Base-by-base conservation (phyloP, 2,113 vertebrate species). In the Sinocyclocheilus anshuiensis region DNA sequence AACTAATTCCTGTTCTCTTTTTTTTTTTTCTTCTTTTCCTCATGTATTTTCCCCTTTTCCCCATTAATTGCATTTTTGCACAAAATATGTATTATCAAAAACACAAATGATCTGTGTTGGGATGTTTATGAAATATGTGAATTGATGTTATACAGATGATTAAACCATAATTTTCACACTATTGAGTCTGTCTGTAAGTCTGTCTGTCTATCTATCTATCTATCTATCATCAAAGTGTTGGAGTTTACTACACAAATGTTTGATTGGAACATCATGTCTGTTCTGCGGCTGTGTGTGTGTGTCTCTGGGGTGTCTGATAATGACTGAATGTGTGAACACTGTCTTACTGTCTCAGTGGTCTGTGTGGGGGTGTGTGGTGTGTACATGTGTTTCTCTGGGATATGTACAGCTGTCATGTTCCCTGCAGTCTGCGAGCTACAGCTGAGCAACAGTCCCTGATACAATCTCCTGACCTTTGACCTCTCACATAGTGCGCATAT, bases 91-190 rank as follows among this genome's bases (percentile, higher is more conserved):
- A 11, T 84, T 20, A 10, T 83, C 24, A 63, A 84, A 67, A 65
- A 59, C 16, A 72, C 67, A 48, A 48, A 86, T 59, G 3, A 86
- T 33, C 8, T 75, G 67, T 45, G 36, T 77, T 83, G 45, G 50
- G 20, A 86, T 88, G 74, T 82, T 45, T 81, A 86, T 72, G 48
- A 33, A 72, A 57, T 26, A 50, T 86, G 59, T 81, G 33, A 48
- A 84, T 65, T 72, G 22, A 80, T 82, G 82, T 78, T 83, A 81
- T 63, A 53, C 63, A 80, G 59, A 61, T 77, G 22, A 87, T 77
- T 87, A 87, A 85, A 69, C 26, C 53, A 63, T 83, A 74, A 86
- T 82, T 81, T 89, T 77, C 79, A 86, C 76, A 67, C 16, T 13
- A 48, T 29, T 77, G 84, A 86, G 15, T 16, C 74, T 45, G n/a